Percentiles rank a stretch among this genome's conserved stretches.
Evolutionary conservation across 2,888 invertebrate species (phyloP).

Genomic region (Slavum lentiscoides): DNA sequence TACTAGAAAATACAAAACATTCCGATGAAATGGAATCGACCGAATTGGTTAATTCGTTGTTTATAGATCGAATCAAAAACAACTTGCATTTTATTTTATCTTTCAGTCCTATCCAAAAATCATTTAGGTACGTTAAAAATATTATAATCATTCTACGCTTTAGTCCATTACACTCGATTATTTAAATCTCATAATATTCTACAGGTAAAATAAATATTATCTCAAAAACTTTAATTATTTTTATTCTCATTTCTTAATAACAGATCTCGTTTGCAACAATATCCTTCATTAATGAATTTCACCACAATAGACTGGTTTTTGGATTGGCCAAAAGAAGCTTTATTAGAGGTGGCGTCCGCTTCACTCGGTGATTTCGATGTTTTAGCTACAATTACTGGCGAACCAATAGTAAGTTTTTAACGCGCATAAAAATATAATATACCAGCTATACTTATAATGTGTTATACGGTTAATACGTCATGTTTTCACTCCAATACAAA

Average conservation of each 20-base stretch:
- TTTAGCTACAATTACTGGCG: slow-evolving; percentile 71
- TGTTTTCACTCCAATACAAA: no score
- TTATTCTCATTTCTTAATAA: not conserved
- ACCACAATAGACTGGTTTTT: slow-evolving; percentile 90
- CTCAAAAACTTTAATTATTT: not conserved
- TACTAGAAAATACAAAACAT: slow-evolving; percentile 66
- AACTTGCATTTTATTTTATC: slow-evolving; percentile 81
- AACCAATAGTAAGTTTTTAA: slow-evolving; percentile 61
- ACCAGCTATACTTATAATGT: not conserved
- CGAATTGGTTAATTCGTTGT: slow-evolving; percentile 73
- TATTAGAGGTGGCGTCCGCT: slow-evolving; percentile 85
- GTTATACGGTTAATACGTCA: no score
- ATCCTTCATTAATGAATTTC: slow-evolving; percentile 83
- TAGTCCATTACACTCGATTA: not conserved
- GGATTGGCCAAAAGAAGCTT: slow-evolving; percentile 85
- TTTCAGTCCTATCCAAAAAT: slow-evolving; percentile 80
- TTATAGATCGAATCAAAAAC: slow-evolving; percentile 76
- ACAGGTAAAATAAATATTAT: not conserved
- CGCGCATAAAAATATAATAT: not conserved
- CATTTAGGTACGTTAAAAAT: slow-evolving; percentile 14
- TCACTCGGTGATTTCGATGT: slow-evolving; percentile 76
- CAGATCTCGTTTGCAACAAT: slow-evolving; percentile 79
- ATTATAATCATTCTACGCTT: not conserved
- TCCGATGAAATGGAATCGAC: slow-evolving; percentile 66
- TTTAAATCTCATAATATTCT: not conserved